Percentiles rank a stretch among this genome's conserved stretches.
Evolutionary conservation across 2,888 invertebrate genomes (phyloP).

Genomic region (Rhodophaea formosa): DNA sequence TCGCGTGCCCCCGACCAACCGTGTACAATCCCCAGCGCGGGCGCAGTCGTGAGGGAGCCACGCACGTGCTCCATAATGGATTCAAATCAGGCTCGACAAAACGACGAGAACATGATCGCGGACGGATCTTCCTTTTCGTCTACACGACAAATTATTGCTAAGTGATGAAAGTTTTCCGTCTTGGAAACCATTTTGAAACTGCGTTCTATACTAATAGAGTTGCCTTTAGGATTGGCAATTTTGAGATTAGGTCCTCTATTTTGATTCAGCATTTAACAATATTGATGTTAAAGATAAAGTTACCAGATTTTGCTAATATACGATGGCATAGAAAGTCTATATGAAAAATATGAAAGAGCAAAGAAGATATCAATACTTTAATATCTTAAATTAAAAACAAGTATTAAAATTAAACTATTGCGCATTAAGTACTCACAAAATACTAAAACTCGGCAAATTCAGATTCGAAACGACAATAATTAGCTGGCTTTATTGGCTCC

Average conservation of each 20-base stretch:
- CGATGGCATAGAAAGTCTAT: no score
- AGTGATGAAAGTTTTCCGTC: constrained; percentile 5
- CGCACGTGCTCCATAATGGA: constrained; percentile 67
- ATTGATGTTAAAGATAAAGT: no score
- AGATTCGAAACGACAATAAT: constrained; percentile 59
- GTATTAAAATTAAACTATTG: no score
- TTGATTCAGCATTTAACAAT: no score
- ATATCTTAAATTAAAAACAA: not conserved
- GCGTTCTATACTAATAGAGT: no score
- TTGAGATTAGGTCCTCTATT: no score
- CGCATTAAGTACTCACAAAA: not conserved
- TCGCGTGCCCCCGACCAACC: constrained; percentile 55
- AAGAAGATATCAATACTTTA: not conserved
- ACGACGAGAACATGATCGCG: constrained; percentile 34
- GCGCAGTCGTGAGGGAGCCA: constrained; percentile 58
- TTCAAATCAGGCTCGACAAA: constrained; percentile 54
- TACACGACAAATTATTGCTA: constrained; percentile 18
- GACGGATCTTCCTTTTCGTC: constrained; percentile 24
- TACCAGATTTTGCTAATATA: no score
- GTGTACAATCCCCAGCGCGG: constrained; percentile 47
- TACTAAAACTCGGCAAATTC: constrained; percentile 66
- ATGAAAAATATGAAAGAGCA: not conserved
- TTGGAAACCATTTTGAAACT: not conserved
- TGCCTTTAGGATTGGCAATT: no score
- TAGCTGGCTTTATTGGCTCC: constrained; percentile 49